These are phyloP conservation scores for Alouatta palliata DNA, from an alignment of 2,113 vertebrate genomes.

Conservation along the genomic window DNA sequence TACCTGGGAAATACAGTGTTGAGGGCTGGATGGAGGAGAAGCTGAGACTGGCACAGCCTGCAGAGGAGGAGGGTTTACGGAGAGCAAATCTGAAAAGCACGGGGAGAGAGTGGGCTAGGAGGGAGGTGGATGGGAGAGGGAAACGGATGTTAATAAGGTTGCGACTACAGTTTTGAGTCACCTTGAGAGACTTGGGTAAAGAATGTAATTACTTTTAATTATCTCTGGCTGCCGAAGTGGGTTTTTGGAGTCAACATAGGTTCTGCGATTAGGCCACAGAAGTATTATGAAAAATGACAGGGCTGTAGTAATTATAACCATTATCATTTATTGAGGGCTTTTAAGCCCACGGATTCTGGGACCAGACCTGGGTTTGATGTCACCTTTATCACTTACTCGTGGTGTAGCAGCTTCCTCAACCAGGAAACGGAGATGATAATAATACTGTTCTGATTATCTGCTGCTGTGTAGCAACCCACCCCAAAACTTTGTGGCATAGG, in stretches of 20 bases:
- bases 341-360: background rate
- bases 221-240: background rate
- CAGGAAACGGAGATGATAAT: background rate
- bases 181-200: background rate
- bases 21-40: background rate
- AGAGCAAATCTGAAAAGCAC: too few species aligned
- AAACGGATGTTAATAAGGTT: background rate
- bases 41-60: background rate
- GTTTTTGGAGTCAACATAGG: background rate
- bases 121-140: background rate
- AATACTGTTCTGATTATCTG: accelerated
- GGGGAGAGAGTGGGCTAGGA: accelerated
- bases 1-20: accelerated
- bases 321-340: background rate
- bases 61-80: accelerated
- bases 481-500: accelerated
- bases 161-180: background rate
- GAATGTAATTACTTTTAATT: slow-evolving; percentile 13
- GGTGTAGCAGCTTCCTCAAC: background rate
- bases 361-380: background rate
- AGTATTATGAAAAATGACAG: background rate
- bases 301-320: background rate
- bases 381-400: background rate
- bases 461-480: background rate
- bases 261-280: background rate